Conservation (phyloP, 2,113 vertebrate genomes). For the human region GRCh38 chr17:42365001-42365500, state of each 20-base stretch:
- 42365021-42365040: not conserved
- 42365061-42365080: not conserved
- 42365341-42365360: not conserved
- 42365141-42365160: not conserved
- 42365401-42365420: not conserved
- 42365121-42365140: not conserved
- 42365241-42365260: not conserved
- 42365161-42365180: not conserved
- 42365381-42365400: not conserved
- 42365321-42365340: not conserved
- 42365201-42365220: not conserved
- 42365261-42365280: not conserved
- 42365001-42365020: not conserved
- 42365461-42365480: not conserved
- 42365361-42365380: not conserved
- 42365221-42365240: not conserved
- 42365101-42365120: not conserved
- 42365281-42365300: not conserved
- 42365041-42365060: not conserved
- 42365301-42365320: not conserved
- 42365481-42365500: not conserved
- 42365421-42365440: not conserved
- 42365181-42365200: not conserved
- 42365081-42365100: not conserved
- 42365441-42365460: not conserved